phyloP scores from a whole-genome alignment of 2,113 vertebrate genomes.

The Petromus typicus region DNA sequence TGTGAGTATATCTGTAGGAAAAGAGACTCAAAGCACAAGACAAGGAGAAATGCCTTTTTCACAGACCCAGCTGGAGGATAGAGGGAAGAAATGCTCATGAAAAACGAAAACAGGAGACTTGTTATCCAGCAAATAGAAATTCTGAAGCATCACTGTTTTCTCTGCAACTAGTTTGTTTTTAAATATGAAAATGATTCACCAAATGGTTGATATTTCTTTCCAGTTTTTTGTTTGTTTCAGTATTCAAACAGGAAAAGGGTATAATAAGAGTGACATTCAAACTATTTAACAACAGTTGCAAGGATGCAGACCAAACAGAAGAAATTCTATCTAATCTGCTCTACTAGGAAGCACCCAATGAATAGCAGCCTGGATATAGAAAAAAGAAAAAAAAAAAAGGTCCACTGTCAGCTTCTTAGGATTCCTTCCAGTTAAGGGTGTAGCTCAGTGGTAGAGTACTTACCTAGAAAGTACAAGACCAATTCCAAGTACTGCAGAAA shows the following conservation, averaged over 20 bases:
- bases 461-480: no score
- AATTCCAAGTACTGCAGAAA: neutral
- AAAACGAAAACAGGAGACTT: slow-evolving; percentile 36
- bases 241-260: neutral
- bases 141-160: slow-evolving; percentile 1
- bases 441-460: neutral
- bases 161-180: slow-evolving; percentile 32
- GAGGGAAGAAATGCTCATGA: slow-evolving; percentile 27
- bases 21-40: slow-evolving; percentile 26
- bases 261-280: neutral
- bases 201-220: neutral
- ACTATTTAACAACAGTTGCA: neutral
- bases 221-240: neutral
- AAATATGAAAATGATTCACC: neutral
- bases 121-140: neutral
- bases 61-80: neutral
- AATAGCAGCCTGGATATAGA: neutral
- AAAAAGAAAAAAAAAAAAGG: neutral
- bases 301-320: slow-evolving; percentile 25
- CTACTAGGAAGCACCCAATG: neutral
- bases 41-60: slow-evolving; percentile 46
- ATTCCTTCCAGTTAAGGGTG: neutral
- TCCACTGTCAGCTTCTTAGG: neutral
- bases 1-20: slow-evolving; percentile 59
- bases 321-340: neutral